Percentiles rank a stretch among this genome's conserved stretches.
phyloP scores from a whole-genome alignment of 1,140 invertebrate species.

The Cephus cinctus region DNA sequence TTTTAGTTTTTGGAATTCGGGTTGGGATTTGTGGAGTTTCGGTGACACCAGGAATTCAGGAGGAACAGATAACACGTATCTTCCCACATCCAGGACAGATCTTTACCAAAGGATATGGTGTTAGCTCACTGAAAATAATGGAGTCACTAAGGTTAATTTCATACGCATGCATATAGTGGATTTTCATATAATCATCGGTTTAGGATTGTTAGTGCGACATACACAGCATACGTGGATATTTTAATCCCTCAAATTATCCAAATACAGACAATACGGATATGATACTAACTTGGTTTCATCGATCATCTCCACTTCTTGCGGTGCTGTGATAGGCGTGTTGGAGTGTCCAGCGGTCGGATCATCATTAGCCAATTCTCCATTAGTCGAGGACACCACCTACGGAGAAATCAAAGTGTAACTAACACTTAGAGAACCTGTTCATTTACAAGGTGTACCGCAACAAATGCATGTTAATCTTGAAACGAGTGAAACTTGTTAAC shows the following conservation, averaged over 20 bases:
- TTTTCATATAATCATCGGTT: background rate
- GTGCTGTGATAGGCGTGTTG: slow-evolving; percentile 92
- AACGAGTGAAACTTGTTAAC: too few species aligned
- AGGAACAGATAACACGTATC: slow-evolving; percentile 10
- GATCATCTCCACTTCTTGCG: slow-evolving; percentile 88
- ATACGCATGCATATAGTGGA: background rate
- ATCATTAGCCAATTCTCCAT: slow-evolving; percentile 92
- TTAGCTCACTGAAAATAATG: slow-evolving; percentile 27
- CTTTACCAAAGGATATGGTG: slow-evolving; percentile 17
- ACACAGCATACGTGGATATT: too few species aligned
- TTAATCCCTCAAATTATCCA: too few species aligned
- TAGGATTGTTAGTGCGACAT: too few species aligned
- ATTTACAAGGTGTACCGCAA: too few species aligned
- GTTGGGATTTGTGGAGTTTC: slow-evolving; percentile 12
- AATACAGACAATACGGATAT: background rate
- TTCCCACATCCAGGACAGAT: slow-evolving; percentile 31
- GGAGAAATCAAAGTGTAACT: too few species aligned
- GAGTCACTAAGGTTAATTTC: slow-evolving; percentile 5
- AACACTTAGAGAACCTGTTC: too few species aligned
- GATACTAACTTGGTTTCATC: slow-evolving; percentile 89
- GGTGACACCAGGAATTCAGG: slow-evolving; percentile 8
- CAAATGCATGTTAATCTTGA: too few species aligned
- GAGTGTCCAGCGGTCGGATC: slow-evolving; percentile 95
- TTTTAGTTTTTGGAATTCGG: slow-evolving; percentile 26
- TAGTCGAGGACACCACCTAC: slow-evolving; percentile 97